These are phyloP conservation scores for Antheraea assamensis DNA, from an alignment of 2,888 invertebrate species.

Conservation along the genomic window DNA sequence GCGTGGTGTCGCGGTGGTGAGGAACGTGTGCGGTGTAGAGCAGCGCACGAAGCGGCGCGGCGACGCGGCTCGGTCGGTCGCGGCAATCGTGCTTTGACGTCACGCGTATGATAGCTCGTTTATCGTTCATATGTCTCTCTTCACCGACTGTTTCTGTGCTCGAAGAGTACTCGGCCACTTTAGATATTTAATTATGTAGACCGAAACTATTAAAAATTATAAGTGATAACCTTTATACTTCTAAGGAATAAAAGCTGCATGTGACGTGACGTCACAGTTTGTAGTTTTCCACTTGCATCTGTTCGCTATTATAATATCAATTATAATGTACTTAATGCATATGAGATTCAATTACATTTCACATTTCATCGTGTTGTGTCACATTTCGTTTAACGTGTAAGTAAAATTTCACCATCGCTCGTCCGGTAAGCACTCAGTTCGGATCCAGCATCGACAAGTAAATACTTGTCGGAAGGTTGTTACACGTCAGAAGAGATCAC, in stretches of 20 bases:
- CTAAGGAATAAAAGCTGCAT: neutral
- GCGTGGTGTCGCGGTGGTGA: conserved; percentile 26
- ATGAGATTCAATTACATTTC: conserved; percentile 30
- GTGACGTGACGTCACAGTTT: conserved; percentile 21
- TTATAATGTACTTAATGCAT: neutral
- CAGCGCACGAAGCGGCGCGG: conserved; percentile 28
- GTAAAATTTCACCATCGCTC: conserved; percentile 44
- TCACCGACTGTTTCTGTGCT: conserved; percentile 49
- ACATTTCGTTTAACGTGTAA: conserved; percentile 32
- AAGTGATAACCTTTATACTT: neutral
- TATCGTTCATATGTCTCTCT: conserved; percentile 50
- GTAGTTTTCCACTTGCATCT: neutral
- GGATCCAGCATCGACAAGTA: conserved; percentile 32
- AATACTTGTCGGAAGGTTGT: conserved; percentile 51
- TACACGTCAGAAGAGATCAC: conserved; percentile 63
- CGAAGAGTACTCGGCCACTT: neutral
- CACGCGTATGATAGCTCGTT: conserved; percentile 63
- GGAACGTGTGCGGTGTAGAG: conserved; percentile 24
- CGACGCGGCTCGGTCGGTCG: conserved; percentile 29
- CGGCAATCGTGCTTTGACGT: conserved; percentile 64
- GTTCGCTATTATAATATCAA: neutral
- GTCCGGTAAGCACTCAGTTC: conserved; percentile 21
- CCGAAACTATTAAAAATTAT: neutral
- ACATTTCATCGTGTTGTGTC: conserved; percentile 33
- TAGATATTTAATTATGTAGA: neutral